Evolutionary conservation across 2,888 invertebrate species (phyloP).

Genomic region (Stenichneumon culpator): DNA sequence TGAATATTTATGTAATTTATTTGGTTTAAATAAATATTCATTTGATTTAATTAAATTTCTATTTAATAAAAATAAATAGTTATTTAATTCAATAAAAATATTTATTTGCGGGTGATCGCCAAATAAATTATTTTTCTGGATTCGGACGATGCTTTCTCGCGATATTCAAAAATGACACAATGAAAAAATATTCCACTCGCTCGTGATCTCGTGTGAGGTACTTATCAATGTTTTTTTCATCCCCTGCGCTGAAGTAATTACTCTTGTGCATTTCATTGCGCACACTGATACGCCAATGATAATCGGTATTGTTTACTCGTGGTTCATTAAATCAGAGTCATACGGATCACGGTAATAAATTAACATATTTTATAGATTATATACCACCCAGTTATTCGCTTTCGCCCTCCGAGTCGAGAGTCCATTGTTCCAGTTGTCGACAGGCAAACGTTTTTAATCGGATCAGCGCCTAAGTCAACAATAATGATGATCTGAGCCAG

Average conservation of each 20-base stretch:
- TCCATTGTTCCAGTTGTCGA: conserved; percentile 68
- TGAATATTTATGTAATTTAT: too few relatives aligned
- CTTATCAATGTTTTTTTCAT: conserved; percentile 29
- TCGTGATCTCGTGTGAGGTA: conserved; percentile 40
- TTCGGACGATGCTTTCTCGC: not conserved
- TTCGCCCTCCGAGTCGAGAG: not conserved
- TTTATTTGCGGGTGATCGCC: too few relatives aligned
- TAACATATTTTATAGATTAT: not conserved
- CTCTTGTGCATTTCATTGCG: not conserved
- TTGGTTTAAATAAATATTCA: too few relatives aligned
- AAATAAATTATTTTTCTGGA: too few relatives aligned
- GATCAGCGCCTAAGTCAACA: conserved; percentile 94
- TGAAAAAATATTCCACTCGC: not conserved
- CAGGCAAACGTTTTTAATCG: conserved; percentile 94
- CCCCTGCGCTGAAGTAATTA: not conserved
- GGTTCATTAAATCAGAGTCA: not conserved
- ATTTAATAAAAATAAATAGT: too few relatives aligned
- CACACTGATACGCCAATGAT: not conserved
- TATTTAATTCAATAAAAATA: too few relatives aligned
- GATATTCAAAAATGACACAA: not conserved
- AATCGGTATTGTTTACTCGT: not conserved
- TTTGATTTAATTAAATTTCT: too few relatives aligned
- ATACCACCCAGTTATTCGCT: not conserved
- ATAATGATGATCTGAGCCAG: conserved; percentile 93
- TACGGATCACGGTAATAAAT: not conserved